Evolutionary conservation across 1,140 invertebrate species (phyloP).

Genomic region (Brachionus angularis): DNA sequence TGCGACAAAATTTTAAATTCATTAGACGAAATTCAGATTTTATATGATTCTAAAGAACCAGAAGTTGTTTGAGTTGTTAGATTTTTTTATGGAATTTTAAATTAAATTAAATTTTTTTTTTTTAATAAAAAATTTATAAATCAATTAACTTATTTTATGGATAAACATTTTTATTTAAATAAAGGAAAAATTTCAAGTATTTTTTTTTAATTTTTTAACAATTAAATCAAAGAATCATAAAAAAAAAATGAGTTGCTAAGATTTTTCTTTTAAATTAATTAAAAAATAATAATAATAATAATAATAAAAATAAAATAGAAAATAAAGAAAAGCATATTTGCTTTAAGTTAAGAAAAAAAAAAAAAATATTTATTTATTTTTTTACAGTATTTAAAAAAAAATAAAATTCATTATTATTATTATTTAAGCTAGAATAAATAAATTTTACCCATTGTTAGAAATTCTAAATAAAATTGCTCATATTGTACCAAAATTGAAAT

Average conservation of each 20-base stretch:
- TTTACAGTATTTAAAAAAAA: too few species aligned
- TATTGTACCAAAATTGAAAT: constrained; percentile 14
- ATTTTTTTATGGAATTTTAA: not conserved
- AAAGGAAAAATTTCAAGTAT: not conserved
- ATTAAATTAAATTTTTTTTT: too few species aligned
- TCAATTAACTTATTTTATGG: too few species aligned
- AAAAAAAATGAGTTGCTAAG: constrained; percentile 11
- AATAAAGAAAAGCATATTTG: constrained; percentile 2
- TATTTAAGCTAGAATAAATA: constrained; percentile 6
- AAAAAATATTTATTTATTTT: too few species aligned
- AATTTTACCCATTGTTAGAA: too few species aligned
- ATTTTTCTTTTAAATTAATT: not conserved
- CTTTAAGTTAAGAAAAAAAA: not conserved
- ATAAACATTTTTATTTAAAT: not conserved
- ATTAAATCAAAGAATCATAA: too few species aligned
- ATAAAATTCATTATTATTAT: too few species aligned
- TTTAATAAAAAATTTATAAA: too few species aligned
- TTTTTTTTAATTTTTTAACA: not conserved
- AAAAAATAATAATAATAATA: not conserved
- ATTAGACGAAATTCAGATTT: constrained; percentile 28
- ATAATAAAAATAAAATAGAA: not conserved
- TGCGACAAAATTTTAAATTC: not conserved
- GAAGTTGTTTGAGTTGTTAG: constrained; percentile 13
- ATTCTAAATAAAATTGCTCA: constrained; percentile 1
- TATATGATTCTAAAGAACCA: not conserved